These are phyloP conservation scores for Cercocebus atys DNA, from an alignment of 2,113 vertebrate species.

Conservation along the genomic window DNA sequence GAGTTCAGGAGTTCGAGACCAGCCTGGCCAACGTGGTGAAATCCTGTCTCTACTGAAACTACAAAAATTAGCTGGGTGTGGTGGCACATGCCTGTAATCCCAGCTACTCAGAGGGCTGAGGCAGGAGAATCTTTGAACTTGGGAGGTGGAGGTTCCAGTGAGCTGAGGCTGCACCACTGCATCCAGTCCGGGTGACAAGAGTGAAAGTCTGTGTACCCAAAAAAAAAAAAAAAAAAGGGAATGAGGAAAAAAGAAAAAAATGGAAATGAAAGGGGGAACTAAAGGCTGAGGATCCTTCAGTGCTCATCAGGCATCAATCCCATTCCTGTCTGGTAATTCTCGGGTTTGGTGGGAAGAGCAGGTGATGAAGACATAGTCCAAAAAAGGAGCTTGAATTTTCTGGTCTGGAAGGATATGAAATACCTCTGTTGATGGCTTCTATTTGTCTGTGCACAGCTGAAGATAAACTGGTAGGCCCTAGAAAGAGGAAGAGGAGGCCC, in stretches of 20 bases:
- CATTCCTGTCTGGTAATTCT: not conserved
- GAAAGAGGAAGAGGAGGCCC: not conserved
- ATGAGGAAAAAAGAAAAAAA: not conserved
- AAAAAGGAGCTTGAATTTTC: not conserved
- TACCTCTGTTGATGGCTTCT: conserved; percentile 28
- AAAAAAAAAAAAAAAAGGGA: not conserved
- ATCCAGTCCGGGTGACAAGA: too few species aligned
- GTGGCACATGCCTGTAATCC: too few species aligned
- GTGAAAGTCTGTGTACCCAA: too few species aligned
- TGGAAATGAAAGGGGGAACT: not conserved
- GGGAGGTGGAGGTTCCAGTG: too few species aligned
- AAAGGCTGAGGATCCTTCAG: not conserved
- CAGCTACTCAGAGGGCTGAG: too few species aligned
- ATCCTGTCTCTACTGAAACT: too few species aligned
- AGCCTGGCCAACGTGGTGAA: too few species aligned
- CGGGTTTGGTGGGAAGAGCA: not conserved
- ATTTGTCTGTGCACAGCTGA: not conserved
- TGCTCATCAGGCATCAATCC: not conserved
- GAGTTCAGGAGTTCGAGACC: too few species aligned
- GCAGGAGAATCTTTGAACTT: too few species aligned
- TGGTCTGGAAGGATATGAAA: not conserved
- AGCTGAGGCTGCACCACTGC: too few species aligned
- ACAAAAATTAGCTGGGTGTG: too few species aligned
- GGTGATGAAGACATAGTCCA: not conserved
- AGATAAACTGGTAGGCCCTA: conserved; percentile 5